These are phyloP conservation scores for Bombycilla garrulus DNA, from an alignment of 2,113 vertebrate species.

Conservation along the genomic window DNA sequence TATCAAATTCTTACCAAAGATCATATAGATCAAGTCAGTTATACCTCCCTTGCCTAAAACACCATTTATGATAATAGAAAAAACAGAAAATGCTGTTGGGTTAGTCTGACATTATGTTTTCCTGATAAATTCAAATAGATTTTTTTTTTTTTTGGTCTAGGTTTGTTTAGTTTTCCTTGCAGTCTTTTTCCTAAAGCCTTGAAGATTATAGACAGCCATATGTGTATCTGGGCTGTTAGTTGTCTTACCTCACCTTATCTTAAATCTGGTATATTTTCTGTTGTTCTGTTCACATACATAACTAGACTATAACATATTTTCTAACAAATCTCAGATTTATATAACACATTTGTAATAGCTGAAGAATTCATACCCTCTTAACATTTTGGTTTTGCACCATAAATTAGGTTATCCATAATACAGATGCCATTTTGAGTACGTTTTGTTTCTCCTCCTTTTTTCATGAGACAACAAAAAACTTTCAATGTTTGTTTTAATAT, in stretches of 20 bases:
- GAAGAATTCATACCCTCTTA: background rate
- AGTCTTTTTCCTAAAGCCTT: background rate
- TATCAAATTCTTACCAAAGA: background rate
- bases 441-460: background rate
- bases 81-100: background rate
- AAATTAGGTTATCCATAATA: background rate
- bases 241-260: background rate
- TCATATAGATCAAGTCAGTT: background rate
- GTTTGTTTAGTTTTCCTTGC: background rate
- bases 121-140: background rate
- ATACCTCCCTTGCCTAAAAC: background rate
- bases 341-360: background rate
- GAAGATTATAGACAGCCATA: background rate
- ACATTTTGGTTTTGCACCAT: background rate
- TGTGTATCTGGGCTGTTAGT: background rate
- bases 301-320: background rate
- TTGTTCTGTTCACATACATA: background rate
- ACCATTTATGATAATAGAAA: background rate
- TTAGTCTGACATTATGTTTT: background rate
- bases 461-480: background rate
- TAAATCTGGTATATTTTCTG: background rate
- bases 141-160: background rate
- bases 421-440: background rate
- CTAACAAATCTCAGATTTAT: background rate
- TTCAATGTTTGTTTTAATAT: background rate